Percentiles rank a stretch among this genome's conserved stretches.
These are phyloP conservation scores for Laupala kohalensis DNA, from an alignment of 1,140 invertebrate genomes.

Conservation along the genomic window DNA sequence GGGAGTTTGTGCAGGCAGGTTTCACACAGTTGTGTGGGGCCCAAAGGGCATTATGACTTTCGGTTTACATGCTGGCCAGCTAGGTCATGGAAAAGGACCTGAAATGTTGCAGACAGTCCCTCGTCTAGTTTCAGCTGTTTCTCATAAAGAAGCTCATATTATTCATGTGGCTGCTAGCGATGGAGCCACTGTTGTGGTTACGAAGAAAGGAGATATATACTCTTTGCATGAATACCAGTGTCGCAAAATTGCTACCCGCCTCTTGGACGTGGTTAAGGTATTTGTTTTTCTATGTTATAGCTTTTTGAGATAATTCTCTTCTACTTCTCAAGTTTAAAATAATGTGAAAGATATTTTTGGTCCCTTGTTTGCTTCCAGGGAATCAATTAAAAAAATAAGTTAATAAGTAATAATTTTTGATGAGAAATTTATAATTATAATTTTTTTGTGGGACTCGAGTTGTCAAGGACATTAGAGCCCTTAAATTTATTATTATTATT, in stretches of 20 bases:
- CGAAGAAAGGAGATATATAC: conserved; percentile 35
- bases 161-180: conserved; percentile 42
- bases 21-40: conserved; percentile 55
- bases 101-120: background rate
- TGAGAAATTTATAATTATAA: too few species aligned
- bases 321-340: too few species aligned
- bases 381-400: too few species aligned
- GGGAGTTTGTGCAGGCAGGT: conserved; percentile 44
- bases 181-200: conserved; percentile 51
- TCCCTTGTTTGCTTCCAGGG: too few species aligned
- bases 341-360: too few species aligned
- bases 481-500: too few species aligned
- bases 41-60: conserved; percentile 42
- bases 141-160: conserved; percentile 26
- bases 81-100: conserved; percentile 36
- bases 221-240: conserved; percentile 54
- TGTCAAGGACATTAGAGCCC: too few species aligned
- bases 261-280: conserved; percentile 14
- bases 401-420: too few species aligned
- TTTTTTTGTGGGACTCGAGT: too few species aligned
- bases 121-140: conserved; percentile 27
- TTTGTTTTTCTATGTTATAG: background rate
- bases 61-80: conserved; percentile 60
- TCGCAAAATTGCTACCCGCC: conserved; percentile 52
- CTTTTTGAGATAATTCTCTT: too few species aligned